phyloP scores from a whole-genome alignment of 1,140 invertebrate species.

The Nilaparvata lugens region DNA sequence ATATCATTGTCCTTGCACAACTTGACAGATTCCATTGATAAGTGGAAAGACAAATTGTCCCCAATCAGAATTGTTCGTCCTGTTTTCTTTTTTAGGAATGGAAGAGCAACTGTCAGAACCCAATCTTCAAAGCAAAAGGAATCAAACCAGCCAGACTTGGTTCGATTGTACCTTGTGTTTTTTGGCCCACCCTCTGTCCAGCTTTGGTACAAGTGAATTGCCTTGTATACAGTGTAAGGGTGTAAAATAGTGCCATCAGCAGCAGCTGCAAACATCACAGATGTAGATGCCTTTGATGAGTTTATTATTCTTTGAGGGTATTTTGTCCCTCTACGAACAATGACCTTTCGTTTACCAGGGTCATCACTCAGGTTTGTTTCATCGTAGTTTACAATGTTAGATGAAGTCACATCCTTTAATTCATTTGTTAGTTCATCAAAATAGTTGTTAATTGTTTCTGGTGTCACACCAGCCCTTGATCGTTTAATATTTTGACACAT shows the following conservation, averaged over 20 bases:
- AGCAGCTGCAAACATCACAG: conserved; percentile 31
- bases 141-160: conserved; percentile 27
- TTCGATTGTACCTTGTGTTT: conserved; percentile 20
- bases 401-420: conserved; percentile 16
- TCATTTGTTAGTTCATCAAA: conserved; percentile 15
- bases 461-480: conserved; percentile 11
- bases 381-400: conserved; percentile 32
- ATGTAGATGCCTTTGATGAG: conserved; percentile 30
- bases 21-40: conserved; percentile 25
- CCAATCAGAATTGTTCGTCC: conserved; percentile 25
- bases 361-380: conserved; percentile 35
- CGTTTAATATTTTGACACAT: conserved; percentile 17
- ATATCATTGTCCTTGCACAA: conserved; percentile 31
- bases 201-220: conserved; percentile 11
- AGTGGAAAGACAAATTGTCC: no score
- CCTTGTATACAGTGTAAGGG: conserved; percentile 26
- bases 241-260: conserved; percentile 25
- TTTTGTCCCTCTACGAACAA: conserved; percentile 29
- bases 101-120: conserved; percentile 19
- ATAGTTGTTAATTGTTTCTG: conserved; percentile 16
- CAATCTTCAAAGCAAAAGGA: conserved; percentile 22
- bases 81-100: conserved; percentile 2
- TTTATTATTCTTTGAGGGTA: conserved; percentile 32
- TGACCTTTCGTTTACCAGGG: conserved; percentile 27
- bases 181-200: conserved; percentile 25